Conservation (phyloP, 1,140 invertebrate species). For the Hormaphis cornu region DNA sequence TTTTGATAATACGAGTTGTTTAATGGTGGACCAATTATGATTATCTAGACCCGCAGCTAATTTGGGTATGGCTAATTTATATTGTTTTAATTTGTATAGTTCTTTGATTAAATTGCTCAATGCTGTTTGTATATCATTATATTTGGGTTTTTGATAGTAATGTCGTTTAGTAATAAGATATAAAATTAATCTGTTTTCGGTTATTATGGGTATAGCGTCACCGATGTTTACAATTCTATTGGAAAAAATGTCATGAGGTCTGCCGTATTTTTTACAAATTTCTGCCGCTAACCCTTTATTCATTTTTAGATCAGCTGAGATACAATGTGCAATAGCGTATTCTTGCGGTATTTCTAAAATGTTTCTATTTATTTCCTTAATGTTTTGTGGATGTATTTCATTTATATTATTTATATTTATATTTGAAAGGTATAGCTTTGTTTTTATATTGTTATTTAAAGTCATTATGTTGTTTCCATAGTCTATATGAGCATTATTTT, state of each 20-base stretch:
- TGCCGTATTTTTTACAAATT: not conserved
- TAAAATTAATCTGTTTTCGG: not conserved
- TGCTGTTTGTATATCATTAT: not conserved
- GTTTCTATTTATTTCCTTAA: too few relatives aligned
- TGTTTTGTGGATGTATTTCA: too few relatives aligned
- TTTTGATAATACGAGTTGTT: not conserved
- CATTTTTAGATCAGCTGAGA: not conserved
- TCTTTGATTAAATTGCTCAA: not conserved
- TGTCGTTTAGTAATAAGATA: not conserved
- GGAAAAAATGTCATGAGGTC: not conserved
- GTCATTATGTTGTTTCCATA: too few relatives aligned
- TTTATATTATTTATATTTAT: too few relatives aligned
- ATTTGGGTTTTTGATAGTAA: not conserved
- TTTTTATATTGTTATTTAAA: too few relatives aligned
- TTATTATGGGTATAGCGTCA: not conserved
- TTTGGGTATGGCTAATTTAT: not conserved
- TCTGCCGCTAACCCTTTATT: not conserved
- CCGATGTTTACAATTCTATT: not conserved
- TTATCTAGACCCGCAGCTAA: not conserved
- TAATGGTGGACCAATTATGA: not conserved
- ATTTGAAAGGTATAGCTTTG: too few relatives aligned
- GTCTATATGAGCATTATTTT: too few relatives aligned
- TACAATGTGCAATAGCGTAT: not conserved
- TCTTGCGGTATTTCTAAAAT: not conserved
- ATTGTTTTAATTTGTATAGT: not conserved